Percentiles rank a stretch among this genome's conserved stretches.
phyloP scores from a whole-genome alignment of 30 jellyfish, hydroid and myxozoan species.

The Rhopilema esculentum region DNA sequence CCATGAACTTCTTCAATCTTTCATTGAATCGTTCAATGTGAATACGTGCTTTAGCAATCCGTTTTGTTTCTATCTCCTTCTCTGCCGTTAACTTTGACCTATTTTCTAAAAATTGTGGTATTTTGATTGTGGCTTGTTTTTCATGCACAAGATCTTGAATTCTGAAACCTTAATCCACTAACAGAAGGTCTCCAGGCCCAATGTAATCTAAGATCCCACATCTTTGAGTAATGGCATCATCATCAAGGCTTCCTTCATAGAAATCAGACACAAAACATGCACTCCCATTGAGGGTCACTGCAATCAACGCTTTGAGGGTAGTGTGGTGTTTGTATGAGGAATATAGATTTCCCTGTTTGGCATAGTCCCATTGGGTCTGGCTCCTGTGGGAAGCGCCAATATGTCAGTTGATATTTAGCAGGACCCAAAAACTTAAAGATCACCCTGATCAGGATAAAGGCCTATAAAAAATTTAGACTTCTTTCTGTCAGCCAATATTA shows the following conservation, averaged over 20 bases:
- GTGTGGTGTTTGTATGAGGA: neutral
- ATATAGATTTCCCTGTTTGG: neutral
- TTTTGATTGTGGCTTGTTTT: constrained; percentile 82
- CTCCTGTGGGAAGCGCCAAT: neutral
- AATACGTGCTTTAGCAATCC: constrained; percentile 91
- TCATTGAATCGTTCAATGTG: constrained; percentile 90
- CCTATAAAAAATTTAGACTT: too few species aligned
- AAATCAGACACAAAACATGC: constrained; percentile 73
- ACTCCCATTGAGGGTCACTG: constrained; percentile 82
- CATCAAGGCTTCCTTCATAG: constrained; percentile 80
- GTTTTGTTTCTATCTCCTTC: constrained; percentile 61
- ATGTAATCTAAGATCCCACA: constrained; percentile 80
- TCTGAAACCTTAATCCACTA: constrained; percentile 89
- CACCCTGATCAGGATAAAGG: too few species aligned
- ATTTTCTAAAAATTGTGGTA: constrained; percentile 84
- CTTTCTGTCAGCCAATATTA: too few species aligned
- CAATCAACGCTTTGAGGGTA: constrained; percentile 65
- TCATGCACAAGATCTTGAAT: constrained; percentile 73
- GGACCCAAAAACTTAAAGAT: too few species aligned
- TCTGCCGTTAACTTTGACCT: constrained; percentile 68
- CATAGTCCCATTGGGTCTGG: neutral
- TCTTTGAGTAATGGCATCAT: constrained; percentile 58
- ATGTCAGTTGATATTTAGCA: too few species aligned
- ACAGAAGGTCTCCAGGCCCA: constrained; percentile 70
- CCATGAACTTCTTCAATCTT: constrained; percentile 76